A percentile compares a stretch with the other conserved stretches of the same genome.
Conservation (phyloP, 2,888 invertebrate species). For the Steinernema carpocapsae region DNA sequence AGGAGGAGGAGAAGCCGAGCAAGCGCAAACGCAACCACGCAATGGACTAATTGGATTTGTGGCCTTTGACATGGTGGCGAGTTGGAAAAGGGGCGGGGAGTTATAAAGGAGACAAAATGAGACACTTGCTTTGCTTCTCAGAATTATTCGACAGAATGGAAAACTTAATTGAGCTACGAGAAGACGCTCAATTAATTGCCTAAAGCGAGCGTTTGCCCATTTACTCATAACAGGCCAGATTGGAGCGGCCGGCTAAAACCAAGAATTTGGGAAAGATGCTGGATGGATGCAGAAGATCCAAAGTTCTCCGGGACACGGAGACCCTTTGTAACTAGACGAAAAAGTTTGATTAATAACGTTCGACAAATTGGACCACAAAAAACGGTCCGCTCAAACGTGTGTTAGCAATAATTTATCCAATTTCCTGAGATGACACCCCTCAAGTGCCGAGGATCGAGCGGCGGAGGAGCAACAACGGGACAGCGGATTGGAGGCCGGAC, state of each 20-base stretch:
- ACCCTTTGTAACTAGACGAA: neutral
- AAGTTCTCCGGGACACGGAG: too few species aligned
- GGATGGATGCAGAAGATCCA: too few species aligned
- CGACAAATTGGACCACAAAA: neutral
- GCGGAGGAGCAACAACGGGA: neutral
- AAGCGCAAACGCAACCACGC: neutral
- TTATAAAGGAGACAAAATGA: neutral
- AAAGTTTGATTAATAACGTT: constrained; percentile 27
- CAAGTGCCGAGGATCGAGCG: neutral
- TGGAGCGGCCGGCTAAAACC: too few species aligned
- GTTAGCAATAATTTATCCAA: constrained; percentile 1
- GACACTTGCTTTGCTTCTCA: constrained; percentile 21
- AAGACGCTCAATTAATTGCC: constrained; percentile 6
- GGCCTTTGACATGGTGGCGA: constrained; percentile 16
- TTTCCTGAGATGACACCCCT: neutral
- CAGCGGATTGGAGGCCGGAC: neutral
- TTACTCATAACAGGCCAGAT: too few species aligned
- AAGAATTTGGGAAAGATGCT: too few species aligned
- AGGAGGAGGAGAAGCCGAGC: neutral
- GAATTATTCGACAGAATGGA: neutral
- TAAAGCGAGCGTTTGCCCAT: neutral
- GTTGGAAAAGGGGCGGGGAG: constrained; percentile 7
- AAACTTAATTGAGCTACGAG: constrained; percentile 15
- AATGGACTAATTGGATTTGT: constrained; percentile 20
- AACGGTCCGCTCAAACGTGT: constrained; percentile 8